phyloP scores from a whole-genome alignment of 2,888 invertebrate genomes.

The Papilio gigon region DNA sequence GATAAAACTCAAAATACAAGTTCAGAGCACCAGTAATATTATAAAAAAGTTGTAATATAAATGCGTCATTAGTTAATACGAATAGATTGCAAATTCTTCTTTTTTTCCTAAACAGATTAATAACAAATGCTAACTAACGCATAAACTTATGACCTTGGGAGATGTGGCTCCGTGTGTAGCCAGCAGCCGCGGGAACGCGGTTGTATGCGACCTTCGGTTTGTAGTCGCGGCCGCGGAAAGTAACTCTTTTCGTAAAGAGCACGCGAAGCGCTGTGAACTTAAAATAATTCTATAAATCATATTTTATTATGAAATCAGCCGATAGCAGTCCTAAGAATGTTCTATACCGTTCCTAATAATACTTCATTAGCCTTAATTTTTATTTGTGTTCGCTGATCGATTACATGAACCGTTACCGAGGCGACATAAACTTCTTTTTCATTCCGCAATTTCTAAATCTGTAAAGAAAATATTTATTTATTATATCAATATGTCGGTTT shows the following conservation, averaged over 20 bases:
- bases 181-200: too few relatives aligned
- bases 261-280: background rate
- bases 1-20: background rate
- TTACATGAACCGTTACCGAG: background rate
- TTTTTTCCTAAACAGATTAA: too few relatives aligned
- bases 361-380: background rate
- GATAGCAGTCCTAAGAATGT: background rate
- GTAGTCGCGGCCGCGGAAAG: background rate
- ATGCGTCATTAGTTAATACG: too few relatives aligned
- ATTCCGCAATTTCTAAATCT: constrained; percentile 1
- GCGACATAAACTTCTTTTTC: background rate
- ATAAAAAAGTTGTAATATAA: too few relatives aligned
- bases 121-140: background rate
- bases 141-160: background rate
- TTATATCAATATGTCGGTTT: too few relatives aligned
- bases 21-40: constrained; percentile 1
- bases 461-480: background rate
- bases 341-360: background rate
- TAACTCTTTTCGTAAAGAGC: background rate
- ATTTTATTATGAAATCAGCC: background rate
- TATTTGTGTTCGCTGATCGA: background rate
- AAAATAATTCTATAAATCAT: background rate
- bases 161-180: background rate
- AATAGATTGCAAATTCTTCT: too few relatives aligned
- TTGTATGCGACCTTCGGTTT: too few relatives aligned